Conservation (phyloP, 2,888 invertebrate genomes). For the Ptilodon capucinus region DNA sequence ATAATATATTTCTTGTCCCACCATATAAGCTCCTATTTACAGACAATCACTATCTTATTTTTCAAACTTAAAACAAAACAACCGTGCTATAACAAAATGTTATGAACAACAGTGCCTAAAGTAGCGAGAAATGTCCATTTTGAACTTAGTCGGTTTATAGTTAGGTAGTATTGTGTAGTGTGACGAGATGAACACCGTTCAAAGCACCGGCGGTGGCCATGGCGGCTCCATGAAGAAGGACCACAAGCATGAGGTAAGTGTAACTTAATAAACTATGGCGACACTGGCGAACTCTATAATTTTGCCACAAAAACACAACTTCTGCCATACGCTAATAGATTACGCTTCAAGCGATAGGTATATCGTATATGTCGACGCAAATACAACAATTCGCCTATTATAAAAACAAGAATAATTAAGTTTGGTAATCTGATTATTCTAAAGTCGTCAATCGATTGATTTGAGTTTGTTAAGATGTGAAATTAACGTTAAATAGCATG, state of each 20-base stretch:
- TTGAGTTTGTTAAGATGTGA: too few relatives aligned
- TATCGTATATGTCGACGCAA: too few relatives aligned
- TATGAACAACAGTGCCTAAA: slow-evolving; percentile 61
- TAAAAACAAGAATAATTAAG: too few relatives aligned
- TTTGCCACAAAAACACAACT: neutral
- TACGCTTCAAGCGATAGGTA: too few relatives aligned
- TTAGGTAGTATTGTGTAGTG: slow-evolving; percentile 20
- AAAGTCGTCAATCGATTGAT: too few relatives aligned
- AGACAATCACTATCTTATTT: neutral
- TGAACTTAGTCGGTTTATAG: slow-evolving; percentile 40
- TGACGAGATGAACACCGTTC: slow-evolving; percentile 84
- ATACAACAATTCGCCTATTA: too few relatives aligned
- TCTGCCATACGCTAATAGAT: too few relatives aligned
- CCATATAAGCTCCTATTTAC: slow-evolving; percentile 1
- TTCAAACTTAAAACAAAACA: slow-evolving; percentile 11
- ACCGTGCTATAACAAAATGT: slow-evolving; percentile 50
- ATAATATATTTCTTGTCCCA: neutral
- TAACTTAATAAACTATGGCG: neutral
- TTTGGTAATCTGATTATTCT: too few relatives aligned
- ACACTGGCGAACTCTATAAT: neutral
- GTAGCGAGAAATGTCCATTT: slow-evolving; percentile 64
- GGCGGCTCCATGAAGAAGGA: slow-evolving; percentile 83
- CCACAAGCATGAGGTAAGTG: slow-evolving; percentile 82
- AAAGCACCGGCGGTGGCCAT: slow-evolving; percentile 84
- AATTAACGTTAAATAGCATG: too few relatives aligned